Percentiles rank a stretch among this genome's conserved stretches.
These are phyloP conservation scores for Chelonus insularis DNA, from an alignment of 1,140 invertebrate species.

Conservation along the genomic window DNA sequence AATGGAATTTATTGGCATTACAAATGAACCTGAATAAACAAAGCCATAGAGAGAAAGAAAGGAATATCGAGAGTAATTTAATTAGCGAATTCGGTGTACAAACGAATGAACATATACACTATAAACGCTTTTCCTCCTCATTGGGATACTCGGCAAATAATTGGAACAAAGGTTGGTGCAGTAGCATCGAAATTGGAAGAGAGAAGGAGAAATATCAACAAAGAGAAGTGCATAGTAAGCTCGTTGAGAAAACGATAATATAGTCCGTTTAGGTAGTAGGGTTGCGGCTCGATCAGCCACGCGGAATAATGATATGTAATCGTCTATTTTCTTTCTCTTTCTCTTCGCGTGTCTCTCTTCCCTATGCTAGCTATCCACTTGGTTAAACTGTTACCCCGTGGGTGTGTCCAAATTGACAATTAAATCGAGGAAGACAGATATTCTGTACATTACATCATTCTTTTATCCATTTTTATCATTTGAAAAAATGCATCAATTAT, in stretches of 20 bases:
- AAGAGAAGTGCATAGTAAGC: background rate
- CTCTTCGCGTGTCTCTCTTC: background rate
- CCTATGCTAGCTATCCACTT: constrained; percentile 10
- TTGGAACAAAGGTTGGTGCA: constrained; percentile 26
- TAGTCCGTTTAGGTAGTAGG: constrained; percentile 42
- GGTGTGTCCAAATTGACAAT: constrained; percentile 23
- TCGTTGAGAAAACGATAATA: constrained; percentile 40
- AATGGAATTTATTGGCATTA: constrained; percentile 21
- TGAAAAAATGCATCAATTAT: too few species aligned
- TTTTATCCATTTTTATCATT: too few species aligned
- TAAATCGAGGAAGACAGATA: constrained; percentile 18
- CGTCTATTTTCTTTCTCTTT: constrained; percentile 32
- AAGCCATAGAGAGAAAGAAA: background rate
- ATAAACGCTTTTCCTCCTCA: constrained; percentile 8
- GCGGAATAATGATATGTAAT: constrained; percentile 57
- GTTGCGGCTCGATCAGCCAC: constrained; percentile 48
- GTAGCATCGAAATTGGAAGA: background rate
- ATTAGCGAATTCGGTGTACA: constrained; percentile 31
- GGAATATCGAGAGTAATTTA: constrained; percentile 27
- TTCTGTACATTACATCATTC: background rate
- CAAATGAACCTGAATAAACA: constrained; percentile 21
- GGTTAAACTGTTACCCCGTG: constrained; percentile 1
- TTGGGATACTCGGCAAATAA: constrained; percentile 30
- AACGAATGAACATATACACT: constrained; percentile 26
- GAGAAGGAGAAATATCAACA: background rate